phyloP scores from a whole-genome alignment of 2,888 invertebrate genomes.

The Dryomyza anilis region DNA sequence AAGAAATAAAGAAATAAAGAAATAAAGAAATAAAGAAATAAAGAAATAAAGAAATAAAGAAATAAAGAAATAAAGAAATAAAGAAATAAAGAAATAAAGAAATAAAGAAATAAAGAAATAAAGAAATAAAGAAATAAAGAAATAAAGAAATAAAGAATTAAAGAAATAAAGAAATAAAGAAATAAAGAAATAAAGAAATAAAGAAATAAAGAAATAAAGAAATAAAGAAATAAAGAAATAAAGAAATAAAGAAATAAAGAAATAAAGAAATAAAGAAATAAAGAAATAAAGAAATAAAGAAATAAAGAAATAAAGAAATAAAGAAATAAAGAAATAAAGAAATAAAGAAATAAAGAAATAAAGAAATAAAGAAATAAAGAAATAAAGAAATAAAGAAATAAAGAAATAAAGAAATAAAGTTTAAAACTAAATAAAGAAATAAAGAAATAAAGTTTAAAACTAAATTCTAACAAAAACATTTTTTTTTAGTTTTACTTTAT shows the following conservation, averaged over 20 bases:
- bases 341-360: not conserved
- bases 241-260: not conserved
- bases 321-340: not conserved
- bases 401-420: not conserved
- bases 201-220: not conserved
- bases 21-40: not conserved
- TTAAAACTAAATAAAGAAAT: not conserved
- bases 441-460: too few relatives aligned
- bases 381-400: not conserved
- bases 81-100: not conserved
- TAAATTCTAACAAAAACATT: too few relatives aligned
- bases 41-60: not conserved
- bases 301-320: not conserved
- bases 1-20: not conserved
- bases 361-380: not conserved
- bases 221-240: not conserved
- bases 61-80: not conserved
- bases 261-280: not conserved
- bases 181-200: not conserved
- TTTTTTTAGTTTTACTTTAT: too few relatives aligned
- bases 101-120: not conserved
- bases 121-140: not conserved
- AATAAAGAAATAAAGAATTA: too few relatives aligned
- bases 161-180: not conserved
- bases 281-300: not conserved